Conservation (phyloP, 2,888 invertebrate genomes). For the Lingula anatina region DNA sequence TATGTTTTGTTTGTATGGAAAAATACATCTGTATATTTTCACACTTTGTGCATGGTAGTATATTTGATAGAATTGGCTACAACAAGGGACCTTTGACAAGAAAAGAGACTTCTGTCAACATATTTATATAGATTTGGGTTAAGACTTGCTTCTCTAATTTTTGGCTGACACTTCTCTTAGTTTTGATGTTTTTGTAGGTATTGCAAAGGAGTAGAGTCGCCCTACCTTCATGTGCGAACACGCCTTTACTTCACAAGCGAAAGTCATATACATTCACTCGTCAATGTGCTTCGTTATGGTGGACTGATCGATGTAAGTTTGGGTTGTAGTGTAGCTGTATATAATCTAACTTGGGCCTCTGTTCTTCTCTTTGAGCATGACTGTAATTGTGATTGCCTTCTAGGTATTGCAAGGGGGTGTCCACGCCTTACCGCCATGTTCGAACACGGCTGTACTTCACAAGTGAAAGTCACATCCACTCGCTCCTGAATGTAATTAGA, state of each 20-base stretch:
- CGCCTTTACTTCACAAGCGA: constrained; percentile 99
- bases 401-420: constrained; percentile 94
- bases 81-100: no score
- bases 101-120: no score
- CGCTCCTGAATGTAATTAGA: constrained; percentile 87
- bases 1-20: no score
- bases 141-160: no score
- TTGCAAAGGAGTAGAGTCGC: constrained; percentile 96
- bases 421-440: constrained; percentile 96
- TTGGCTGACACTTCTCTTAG: constrained; percentile 1
- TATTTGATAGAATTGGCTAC: no score
- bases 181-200: constrained; percentile 65
- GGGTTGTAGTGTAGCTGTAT: no score
- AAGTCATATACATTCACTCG: constrained; percentile 95
- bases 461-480: constrained; percentile 98
- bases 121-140: no score
- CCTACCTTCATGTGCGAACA: constrained; percentile 94
- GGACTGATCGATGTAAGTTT: constrained; percentile 71
- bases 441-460: constrained; percentile 98
- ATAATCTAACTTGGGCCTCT: no score
- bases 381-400: no score
- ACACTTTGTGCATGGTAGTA: no score
- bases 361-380: no score
- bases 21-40: no score
- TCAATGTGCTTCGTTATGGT: constrained; percentile 91